Evolutionary conservation across 2,113 vertebrate species (phyloP).

Genomic region (Corythornis madagascariensis): DNA sequence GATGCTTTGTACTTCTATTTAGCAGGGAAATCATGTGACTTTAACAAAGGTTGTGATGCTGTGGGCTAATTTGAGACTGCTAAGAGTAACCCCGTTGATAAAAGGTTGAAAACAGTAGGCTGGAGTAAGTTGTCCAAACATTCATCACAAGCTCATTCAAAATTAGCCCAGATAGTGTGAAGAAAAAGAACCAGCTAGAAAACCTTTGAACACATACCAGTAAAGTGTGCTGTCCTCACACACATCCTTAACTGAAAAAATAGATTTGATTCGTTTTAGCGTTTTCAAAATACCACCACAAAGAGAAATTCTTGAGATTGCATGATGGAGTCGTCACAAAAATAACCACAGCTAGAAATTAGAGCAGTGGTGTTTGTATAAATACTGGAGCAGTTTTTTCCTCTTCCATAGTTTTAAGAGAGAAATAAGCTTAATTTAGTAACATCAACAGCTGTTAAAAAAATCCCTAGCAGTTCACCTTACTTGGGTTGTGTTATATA

Average conservation of each 20-base stretch:
- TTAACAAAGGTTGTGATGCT: not conserved
- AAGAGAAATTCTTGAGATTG: not conserved
- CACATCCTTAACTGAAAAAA: not conserved
- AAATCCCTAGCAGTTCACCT: constrained; percentile 18
- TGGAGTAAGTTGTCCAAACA: not conserved
- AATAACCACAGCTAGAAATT: not conserved
- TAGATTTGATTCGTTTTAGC: not conserved
- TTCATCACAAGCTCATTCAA: not conserved
- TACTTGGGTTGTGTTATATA: constrained; percentile 1
- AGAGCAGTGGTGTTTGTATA: not conserved
- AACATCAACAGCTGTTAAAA: constrained; percentile 14
- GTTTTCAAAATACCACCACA: not conserved
- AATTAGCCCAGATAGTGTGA: not conserved
- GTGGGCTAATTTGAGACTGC: not conserved
- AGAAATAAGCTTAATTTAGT: constrained; percentile 48
- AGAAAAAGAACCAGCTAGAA: not conserved
- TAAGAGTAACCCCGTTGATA: not conserved
- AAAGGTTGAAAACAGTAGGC: not conserved
- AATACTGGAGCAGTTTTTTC: not conserved
- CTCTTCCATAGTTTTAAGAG: constrained; percentile 4
- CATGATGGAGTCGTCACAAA: not conserved
- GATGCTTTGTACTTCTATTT: not conserved
- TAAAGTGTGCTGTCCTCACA: not conserved
- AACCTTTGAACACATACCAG: not conserved
- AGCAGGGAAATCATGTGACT: not conserved